Base-by-base conservation (phyloP, 2,113 vertebrate species). In the Acinonyx jubatus region DNA sequence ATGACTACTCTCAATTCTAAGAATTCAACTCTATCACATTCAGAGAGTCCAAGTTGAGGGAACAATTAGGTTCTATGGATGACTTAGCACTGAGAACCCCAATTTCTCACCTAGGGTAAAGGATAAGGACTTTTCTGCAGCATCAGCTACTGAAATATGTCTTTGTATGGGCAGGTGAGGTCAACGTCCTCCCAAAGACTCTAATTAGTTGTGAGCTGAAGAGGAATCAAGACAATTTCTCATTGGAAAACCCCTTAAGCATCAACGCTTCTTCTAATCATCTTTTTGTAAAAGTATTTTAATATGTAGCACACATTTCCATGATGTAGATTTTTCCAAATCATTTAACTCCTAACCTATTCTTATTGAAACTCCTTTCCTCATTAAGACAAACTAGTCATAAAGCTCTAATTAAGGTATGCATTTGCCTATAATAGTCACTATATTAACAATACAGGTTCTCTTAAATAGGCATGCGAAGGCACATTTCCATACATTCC, bases 301-400 rank as follows among this genome's bases (percentile, higher is more conserved):
- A 2, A 94, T 97, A 96, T 55, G 10, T 11, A 97, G 50, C 31
- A 92, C 48, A 80, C 14, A 95, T 74, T 89, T 89, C 65, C 71
- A 89, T 61, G 94, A 81, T 2, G 8, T 61, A 91, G 65, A 85
- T 50, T 91, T 89, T 91, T 73, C 71, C 8, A 82, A 90, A 82
- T 95, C 38, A 96, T 41, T 95, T 94, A 68, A 38, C 25, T 71
- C 29, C 33, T 90, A 69, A 94, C 19, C 8, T 68, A 7, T 81
- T 95, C 66, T 93, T 96, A 91, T 45, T 92, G 95, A 97, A 83
- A 92, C 6, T 50, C 1, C 11, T 41, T 96, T 84, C 83, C 45
- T 94, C 45, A 86, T 66, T 71, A 87, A 69, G 96, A 82, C 16
- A 73, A 91, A 66, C 21, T 55, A 92, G 71, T 78, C 48, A 71